Percentiles rank a stretch among this genome's conserved stretches.
These are phyloP conservation scores for Leptopterna dolabrata DNA, from an alignment of 2,888 invertebrate genomes.

Conservation along the genomic window DNA sequence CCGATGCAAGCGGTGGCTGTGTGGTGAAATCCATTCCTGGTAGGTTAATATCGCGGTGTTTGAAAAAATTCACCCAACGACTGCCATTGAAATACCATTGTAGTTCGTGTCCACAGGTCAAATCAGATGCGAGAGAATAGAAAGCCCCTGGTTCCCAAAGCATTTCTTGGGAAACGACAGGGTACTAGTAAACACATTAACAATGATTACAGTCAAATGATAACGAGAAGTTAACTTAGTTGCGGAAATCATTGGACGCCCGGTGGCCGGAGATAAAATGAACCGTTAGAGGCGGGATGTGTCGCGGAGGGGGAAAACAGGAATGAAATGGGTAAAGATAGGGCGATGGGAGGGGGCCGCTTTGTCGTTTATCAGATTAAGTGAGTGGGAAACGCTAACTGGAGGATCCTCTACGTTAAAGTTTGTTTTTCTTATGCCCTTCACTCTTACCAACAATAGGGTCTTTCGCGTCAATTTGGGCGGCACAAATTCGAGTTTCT, in stretches of 20 bases:
- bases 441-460: not conserved
- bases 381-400: not conserved
- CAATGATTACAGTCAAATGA: constrained; percentile 26
- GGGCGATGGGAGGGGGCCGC: not conserved
- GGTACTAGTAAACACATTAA: constrained; percentile 30
- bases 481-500: not conserved
- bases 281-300: not conserved
- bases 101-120: not conserved
- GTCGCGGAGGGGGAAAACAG: constrained; percentile 55
- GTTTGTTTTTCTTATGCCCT: not conserved
- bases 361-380: constrained; percentile 10
- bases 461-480: not conserved
- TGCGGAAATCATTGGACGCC: constrained; percentile 20
- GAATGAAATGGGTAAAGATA: not conserved
- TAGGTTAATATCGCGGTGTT: not conserved
- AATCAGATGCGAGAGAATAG: not conserved
- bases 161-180: not conserved
- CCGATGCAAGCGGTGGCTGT: no score
- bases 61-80: not conserved
- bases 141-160: not conserved
- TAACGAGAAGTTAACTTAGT: constrained; percentile 29
- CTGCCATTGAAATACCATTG: not conserved
- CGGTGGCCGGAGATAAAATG: constrained; percentile 1
- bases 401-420: not conserved
- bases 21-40: not conserved